Percentiles rank a stretch among this genome's conserved stretches.
Evolutionary conservation across 23 tunicate genomes (phyloP).

Genomic region (Halocynthia roretzi): DNA sequence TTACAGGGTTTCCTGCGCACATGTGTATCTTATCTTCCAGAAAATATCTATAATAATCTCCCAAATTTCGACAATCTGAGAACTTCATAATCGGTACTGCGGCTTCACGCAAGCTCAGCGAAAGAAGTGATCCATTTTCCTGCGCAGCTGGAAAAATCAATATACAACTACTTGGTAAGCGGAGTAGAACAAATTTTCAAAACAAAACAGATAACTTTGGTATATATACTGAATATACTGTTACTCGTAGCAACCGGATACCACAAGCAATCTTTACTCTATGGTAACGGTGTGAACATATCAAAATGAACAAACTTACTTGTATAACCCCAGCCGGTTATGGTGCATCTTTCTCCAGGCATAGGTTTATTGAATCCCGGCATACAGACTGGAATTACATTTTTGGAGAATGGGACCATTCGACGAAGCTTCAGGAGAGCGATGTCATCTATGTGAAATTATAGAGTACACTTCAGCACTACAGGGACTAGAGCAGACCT

Average conservation of each 20-base stretch:
- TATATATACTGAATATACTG: too few relatives aligned
- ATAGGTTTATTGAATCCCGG: conserved; percentile 31
- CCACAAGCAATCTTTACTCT: neutral
- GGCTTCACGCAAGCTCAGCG: conserved; percentile 45
- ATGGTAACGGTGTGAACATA: neutral
- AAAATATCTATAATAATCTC: conserved; percentile 21
- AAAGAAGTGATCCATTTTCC: conserved; percentile 8
- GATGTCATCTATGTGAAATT: conserved; percentile 40
- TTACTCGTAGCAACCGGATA: neutral
- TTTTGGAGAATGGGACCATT: conserved; percentile 23
- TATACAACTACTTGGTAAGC: too few relatives aligned
- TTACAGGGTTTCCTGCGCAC: conserved; percentile 78
- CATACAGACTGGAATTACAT: conserved; percentile 61
- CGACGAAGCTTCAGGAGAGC: conserved; percentile 61
- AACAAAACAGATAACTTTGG: too few relatives aligned
- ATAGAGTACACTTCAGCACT: too few relatives aligned
- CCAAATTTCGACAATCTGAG: conserved; percentile 44
- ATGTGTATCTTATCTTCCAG: conserved; percentile 48
- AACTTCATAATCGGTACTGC: conserved; percentile 54
- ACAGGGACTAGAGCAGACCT: too few relatives aligned
- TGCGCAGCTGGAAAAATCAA: neutral
- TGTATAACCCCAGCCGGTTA: conserved; percentile 95
- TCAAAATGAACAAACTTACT: conserved; percentile 11
- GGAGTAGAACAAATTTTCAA: too few relatives aligned
- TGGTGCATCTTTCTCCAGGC: conserved; percentile 37